Percentiles rank a stretch among this genome's conserved stretches.
phyloP scores from a whole-genome alignment of 2,888 invertebrate species.

The Hypercompe scribonia region DNA sequence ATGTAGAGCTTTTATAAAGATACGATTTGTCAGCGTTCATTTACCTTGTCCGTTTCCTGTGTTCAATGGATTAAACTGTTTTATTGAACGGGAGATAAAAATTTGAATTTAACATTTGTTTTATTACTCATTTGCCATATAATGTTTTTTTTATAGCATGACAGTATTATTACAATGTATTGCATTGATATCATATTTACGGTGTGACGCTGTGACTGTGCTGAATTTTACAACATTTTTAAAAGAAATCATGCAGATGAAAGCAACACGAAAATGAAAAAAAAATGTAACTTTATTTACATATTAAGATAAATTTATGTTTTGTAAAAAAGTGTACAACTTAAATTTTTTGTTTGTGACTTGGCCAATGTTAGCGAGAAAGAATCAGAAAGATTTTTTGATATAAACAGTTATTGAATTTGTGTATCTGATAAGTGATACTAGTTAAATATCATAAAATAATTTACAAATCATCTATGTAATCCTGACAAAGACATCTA shows the following conservation, averaged over 20 bases:
- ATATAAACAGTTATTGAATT: too few relatives aligned
- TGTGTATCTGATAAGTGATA: too few relatives aligned
- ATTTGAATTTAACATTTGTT: conserved; percentile 18
- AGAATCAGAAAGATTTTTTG: not conserved
- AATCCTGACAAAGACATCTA: not conserved
- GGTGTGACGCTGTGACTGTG: not conserved
- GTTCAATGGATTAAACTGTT: conserved; percentile 31
- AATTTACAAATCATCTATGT: not conserved
- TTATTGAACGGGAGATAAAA: conserved; percentile 26
- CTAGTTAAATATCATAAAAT: not conserved
- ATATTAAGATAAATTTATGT: not conserved
- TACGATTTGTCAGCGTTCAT: conserved; percentile 48
- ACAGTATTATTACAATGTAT: conserved; percentile 12
- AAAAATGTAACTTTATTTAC: not conserved
- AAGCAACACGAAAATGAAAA: not conserved
- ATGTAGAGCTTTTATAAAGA: conserved; percentile 48
- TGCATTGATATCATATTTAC: conserved; percentile 8
- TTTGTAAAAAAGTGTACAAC: not conserved
- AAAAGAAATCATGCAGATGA: not conserved
- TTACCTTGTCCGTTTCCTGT: conserved; percentile 45
- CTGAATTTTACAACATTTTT: not conserved
- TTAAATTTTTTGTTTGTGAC: not conserved
- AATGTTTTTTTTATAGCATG: conserved; percentile 16
- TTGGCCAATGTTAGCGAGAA: not conserved
- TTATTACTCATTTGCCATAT: conserved; percentile 24